Conservation (phyloP, 2,888 invertebrate genomes). For the Sylvicola cinctus region DNA sequence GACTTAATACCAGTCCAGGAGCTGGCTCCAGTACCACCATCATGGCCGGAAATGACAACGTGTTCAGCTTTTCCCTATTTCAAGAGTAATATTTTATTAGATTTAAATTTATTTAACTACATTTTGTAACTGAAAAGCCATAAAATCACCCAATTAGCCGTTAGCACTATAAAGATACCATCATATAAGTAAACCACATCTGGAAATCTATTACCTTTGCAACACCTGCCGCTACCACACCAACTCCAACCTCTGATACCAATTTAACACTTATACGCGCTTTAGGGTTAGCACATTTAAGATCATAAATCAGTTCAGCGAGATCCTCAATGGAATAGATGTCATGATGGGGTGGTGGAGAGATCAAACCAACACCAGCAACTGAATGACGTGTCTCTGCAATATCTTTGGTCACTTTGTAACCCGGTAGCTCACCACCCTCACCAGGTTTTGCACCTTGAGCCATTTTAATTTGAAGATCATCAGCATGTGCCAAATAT, state of each 20-base stretch:
- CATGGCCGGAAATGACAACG: conserved; percentile 96
- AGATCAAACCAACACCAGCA: conserved; percentile 91
- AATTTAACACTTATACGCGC: conserved; percentile 94
- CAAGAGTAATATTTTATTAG: too few species aligned
- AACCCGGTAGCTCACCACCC: conserved; percentile 88
- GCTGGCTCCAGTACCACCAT: conserved; percentile 97
- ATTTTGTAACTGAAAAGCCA: background rate
- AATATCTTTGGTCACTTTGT: conserved; percentile 84
- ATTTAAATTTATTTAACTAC: too few species aligned
- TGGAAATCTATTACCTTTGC: conserved; percentile 59
- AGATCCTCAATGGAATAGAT: conserved; percentile 99
- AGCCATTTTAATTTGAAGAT: conserved; percentile 99
- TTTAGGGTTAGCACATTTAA: conserved; percentile 90
- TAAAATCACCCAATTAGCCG: conserved; percentile 1
- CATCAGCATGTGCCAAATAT: conserved; percentile 93
- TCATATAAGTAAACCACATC: conserved; percentile 2
- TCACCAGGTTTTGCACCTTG: conserved; percentile 99
- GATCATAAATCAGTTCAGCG: conserved; percentile 92
- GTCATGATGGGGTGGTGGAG: conserved; percentile 98
- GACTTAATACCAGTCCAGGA: conserved; percentile 98
- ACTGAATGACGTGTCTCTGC: conserved; percentile 91
- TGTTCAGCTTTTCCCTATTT: conserved; percentile 96
- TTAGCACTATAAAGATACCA: conserved; percentile 1
- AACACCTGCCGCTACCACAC: conserved; percentile 96
- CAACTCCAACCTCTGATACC: conserved; percentile 96